Evolutionary conservation across 2,113 vertebrate genomes (phyloP).

Genomic region (Corythornis vintsioides): DNA sequence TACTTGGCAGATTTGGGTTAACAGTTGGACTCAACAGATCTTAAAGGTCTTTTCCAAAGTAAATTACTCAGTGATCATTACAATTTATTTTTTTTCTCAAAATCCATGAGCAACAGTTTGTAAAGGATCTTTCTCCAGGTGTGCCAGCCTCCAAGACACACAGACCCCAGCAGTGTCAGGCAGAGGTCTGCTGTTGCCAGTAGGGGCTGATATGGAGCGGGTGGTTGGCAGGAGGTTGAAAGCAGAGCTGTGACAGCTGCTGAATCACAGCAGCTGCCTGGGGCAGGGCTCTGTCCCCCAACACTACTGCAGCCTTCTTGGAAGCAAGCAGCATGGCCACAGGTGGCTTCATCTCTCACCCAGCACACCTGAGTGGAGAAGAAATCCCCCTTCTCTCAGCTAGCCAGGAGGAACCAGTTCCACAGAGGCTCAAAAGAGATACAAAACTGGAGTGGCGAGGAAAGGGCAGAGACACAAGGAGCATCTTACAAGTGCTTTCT

Average conservation of each 20-base stretch:
- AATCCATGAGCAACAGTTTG: accelerated
- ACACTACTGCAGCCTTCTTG: neutral
- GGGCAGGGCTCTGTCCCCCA: neutral
- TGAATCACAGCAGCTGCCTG: neutral
- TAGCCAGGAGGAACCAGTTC: neutral
- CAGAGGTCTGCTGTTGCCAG: neutral
- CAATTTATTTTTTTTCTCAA: neutral
- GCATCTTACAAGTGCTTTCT: neutral
- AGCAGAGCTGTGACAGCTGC: neutral
- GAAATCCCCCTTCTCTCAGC: neutral
- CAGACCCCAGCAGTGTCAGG: neutral
- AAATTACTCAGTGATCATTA: neutral
- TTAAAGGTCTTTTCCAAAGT: neutral
- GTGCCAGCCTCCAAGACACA: neutral
- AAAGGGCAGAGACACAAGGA: neutral
- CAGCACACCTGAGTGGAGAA: neutral
- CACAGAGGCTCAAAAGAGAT: neutral
- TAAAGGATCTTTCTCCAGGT: neutral
- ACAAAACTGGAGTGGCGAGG: neutral
- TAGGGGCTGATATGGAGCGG: neutral
- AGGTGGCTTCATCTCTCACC: neutral
- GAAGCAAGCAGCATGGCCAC: neutral
- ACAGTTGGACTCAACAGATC: neutral
- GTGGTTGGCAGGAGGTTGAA: neutral
- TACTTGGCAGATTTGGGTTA: neutral